These are phyloP conservation scores for Echinops telfairi DNA, from an alignment of 2,113 vertebrate species.

Conservation along the genomic window DNA sequence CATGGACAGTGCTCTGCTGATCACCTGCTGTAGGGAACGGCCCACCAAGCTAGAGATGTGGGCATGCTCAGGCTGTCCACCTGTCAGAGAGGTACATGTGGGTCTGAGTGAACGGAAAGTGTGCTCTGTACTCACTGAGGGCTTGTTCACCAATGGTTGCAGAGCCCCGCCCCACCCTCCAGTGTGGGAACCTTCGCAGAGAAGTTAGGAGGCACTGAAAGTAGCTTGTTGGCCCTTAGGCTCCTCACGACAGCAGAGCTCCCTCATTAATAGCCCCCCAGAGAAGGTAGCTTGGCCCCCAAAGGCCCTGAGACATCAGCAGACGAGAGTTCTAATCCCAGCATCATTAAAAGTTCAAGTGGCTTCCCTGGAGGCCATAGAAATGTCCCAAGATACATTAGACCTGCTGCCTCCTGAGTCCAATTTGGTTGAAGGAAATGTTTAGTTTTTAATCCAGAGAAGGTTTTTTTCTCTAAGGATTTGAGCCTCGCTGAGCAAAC, in stretches of 20 bases:
- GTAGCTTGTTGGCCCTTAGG: not conserved
- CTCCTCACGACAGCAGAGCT: not conserved
- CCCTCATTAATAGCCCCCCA: not conserved
- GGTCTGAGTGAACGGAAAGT: not conserved
- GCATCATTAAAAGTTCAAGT: conserved; percentile 73
- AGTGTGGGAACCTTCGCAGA: not conserved
- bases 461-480: conserved; percentile 30
- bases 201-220: conserved; percentile 7
- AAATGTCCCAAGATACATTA: conserved; percentile 37
- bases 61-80: not conserved
- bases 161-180: not conserved
- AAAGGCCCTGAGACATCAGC: not conserved
- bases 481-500: conserved; percentile 17
- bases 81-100: not conserved
- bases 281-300: not conserved
- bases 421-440: conserved; percentile 52
- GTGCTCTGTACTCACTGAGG: not conserved
- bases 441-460: not conserved
- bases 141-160: not conserved
- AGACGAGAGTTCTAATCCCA: conserved; percentile 37
- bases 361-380: not conserved
- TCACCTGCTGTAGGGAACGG: not conserved
- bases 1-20: not conserved
- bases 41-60: not conserved
- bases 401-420: conserved; percentile 11